Conservation (phyloP, 1,140 invertebrate genomes). For the Heliconius hewitsoni region DNA sequence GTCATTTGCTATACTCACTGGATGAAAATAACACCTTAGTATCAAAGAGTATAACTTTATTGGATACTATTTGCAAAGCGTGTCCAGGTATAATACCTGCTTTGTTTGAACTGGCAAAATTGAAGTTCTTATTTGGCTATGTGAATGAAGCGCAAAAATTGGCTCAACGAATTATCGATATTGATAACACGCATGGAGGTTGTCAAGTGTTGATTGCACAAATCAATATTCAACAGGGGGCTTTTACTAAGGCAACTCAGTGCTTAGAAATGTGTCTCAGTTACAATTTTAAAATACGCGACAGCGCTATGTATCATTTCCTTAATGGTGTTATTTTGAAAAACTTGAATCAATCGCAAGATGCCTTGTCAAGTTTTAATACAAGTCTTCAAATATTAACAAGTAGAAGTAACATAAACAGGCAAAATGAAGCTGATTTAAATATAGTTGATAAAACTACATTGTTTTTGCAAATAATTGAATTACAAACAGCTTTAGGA, state of each 20-base stretch:
- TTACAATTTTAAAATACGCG: conserved; percentile 94
- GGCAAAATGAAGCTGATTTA: conserved; percentile 78
- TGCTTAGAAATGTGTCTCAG: conserved; percentile 93
- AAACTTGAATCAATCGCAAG: conserved; percentile 86
- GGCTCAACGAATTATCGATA: conserved; percentile 88
- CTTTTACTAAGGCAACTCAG: conserved; percentile 90
- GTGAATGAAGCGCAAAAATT: conserved; percentile 84
- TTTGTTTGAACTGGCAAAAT: conserved; percentile 88
- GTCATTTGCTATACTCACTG: conserved; percentile 70
- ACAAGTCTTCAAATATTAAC: conserved; percentile 66
- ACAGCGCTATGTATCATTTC: conserved; percentile 95
- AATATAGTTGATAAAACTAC: conserved; percentile 90
- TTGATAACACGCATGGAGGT: conserved; percentile 89
- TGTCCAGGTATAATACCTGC: conserved; percentile 91
- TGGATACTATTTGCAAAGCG: conserved; percentile 88
- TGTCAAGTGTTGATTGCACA: conserved; percentile 94
- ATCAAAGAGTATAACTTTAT: conserved; percentile 83
- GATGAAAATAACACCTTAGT: conserved; percentile 72
- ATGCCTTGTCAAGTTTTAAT: conserved; percentile 88
- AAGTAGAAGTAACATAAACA: conserved; percentile 54
- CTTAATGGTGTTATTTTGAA: conserved; percentile 92
- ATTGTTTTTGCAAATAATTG: conserved; percentile 93
- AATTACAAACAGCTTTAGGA: conserved; percentile 86
- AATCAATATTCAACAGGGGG: conserved; percentile 88
- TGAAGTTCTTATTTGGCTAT: conserved; percentile 91